Percentiles rank a stretch among this genome's conserved stretches.
phyloP scores from a whole-genome alignment of 2,113 vertebrate genomes.

The Sapayoa aenigma region DNA sequence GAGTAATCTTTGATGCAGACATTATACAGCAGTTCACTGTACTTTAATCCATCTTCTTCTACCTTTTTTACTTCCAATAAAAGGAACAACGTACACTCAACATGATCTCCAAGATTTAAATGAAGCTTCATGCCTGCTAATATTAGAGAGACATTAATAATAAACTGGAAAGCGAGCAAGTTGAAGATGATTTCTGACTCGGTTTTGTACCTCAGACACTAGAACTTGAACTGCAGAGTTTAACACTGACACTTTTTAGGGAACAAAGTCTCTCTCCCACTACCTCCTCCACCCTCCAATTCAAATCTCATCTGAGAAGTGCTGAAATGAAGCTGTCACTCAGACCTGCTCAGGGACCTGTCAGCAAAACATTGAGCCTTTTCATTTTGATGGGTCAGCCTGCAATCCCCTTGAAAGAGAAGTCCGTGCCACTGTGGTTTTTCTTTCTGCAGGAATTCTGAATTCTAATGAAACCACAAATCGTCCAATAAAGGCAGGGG shows the following conservation, averaged over 20 bases:
- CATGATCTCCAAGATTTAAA: conserved; percentile 45
- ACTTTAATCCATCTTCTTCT: conserved; percentile 11
- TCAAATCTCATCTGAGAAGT: conserved; percentile 81
- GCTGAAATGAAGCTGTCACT: conserved; percentile 88
- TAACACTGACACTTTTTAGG: conserved; percentile 86
- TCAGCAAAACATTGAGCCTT: conserved; percentile 82
- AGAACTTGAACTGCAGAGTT: conserved; percentile 81
- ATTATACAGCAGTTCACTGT: not conserved
- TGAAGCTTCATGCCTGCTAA: conserved; percentile 23
- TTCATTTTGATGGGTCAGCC: conserved; percentile 87
- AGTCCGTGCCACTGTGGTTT: conserved; percentile 73
- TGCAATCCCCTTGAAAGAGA: conserved; percentile 82
- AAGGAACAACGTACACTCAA: not conserved
- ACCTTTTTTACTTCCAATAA: conserved; percentile 33
- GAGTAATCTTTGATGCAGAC: not conserved
- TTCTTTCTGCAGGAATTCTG: conserved; percentile 81
- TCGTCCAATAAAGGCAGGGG: conserved; percentile 81
- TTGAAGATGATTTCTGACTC: conserved; percentile 42
- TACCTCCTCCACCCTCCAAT: conserved; percentile 65
- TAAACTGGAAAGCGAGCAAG: conserved; percentile 50
- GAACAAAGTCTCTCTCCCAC: conserved; percentile 79
- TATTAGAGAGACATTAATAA: conserved; percentile 65
- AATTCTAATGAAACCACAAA: conserved; percentile 87
- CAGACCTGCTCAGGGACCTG: conserved; percentile 81
- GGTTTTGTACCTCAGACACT: conserved; percentile 70